Conservation (phyloP, 2,113 vertebrate species). For the Cardinalis cardinalis region DNA sequence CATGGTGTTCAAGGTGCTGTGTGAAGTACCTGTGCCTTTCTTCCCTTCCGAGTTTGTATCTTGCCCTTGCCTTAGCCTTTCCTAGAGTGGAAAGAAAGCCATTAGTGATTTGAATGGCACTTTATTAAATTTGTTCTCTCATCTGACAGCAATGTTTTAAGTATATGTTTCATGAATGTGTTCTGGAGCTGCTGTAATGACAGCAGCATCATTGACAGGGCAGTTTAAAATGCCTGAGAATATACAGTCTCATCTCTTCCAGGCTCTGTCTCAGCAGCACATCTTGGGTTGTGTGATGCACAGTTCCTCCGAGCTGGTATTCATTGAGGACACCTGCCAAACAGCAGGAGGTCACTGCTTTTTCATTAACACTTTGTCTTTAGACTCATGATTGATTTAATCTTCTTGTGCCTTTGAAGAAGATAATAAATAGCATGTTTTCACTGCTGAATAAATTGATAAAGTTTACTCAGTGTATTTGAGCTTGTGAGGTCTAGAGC, state of each 20-base stretch:
- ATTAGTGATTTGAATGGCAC: neutral
- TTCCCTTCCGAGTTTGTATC: accelerated
- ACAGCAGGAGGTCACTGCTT: neutral
- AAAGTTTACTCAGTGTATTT: neutral
- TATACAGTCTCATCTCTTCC: neutral
- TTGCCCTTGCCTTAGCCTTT: neutral
- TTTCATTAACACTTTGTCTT: slow-evolving; percentile 8
- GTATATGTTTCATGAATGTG: neutral
- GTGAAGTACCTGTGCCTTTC: neutral
- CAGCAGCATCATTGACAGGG: neutral
- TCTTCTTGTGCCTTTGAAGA: slow-evolving; percentile 9
- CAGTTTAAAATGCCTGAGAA: neutral
- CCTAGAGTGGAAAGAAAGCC: neutral
- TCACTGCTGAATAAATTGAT: neutral
- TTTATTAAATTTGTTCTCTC: neutral
- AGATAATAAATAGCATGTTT: neutral
- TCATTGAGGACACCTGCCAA: neutral
- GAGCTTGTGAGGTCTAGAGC: neutral
- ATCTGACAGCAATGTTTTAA: neutral
- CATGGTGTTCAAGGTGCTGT: neutral
- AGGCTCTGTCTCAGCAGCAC: neutral
- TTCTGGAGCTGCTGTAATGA: neutral
- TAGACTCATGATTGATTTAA: neutral
- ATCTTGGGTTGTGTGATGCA: neutral
- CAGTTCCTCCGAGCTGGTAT: neutral